Percentiles rank a stretch among this genome's conserved stretches.
Conservation (phyloP, 2,113 vertebrate genomes). For the Chionis minor region DNA sequence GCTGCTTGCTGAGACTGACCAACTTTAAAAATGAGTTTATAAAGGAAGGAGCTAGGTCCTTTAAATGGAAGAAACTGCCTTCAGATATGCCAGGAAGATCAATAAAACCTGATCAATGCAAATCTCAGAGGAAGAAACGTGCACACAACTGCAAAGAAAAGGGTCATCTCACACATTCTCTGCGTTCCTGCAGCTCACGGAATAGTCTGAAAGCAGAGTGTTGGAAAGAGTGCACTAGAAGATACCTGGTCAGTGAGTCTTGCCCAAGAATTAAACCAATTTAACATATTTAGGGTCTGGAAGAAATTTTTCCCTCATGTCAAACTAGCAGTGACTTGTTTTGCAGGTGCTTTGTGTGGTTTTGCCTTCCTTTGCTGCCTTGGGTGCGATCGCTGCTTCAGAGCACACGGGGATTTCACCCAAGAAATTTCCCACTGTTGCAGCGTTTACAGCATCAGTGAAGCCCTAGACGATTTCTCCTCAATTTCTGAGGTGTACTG, state of each 20-base stretch:
- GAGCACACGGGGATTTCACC: not conserved
- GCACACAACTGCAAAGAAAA: not conserved
- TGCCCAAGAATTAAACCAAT: not conserved
- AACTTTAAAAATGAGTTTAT: conserved; percentile 3
- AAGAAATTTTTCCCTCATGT: accelerated
- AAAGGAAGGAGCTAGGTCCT: not conserved
- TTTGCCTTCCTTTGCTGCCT: not conserved
- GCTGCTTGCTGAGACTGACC: not conserved
- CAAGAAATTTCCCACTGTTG: not conserved
- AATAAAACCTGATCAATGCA: conserved; percentile 1
- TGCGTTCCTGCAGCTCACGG: not conserved
- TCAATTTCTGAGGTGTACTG: not conserved
- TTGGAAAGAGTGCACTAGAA: not conserved
- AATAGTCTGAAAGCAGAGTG: not conserved
- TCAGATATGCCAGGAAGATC: not conserved
- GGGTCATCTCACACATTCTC: not conserved
- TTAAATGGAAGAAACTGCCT: not conserved
- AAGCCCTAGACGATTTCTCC: not conserved
- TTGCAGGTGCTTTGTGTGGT: not conserved
- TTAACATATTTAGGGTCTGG: not conserved
- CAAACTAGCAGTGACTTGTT: not conserved
- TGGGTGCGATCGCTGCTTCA: not conserved
- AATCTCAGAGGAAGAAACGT: not conserved
- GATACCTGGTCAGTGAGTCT: not conserved
- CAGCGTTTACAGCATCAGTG: not conserved